phyloP scores from a whole-genome alignment of 2,113 vertebrate genomes.

The Cinclus cinclus region DNA sequence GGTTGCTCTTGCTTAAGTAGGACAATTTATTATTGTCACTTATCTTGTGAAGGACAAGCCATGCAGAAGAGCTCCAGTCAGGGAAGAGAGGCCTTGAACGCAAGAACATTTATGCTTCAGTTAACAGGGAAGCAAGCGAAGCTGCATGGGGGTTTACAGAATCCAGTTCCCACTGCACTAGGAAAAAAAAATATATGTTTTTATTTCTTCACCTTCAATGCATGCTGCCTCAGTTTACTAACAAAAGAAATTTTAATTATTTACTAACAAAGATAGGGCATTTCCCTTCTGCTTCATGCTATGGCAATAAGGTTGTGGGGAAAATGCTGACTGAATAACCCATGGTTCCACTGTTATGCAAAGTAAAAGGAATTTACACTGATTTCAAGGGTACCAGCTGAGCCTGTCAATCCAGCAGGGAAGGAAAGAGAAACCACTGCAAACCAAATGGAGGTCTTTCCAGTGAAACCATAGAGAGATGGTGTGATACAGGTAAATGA shows the following conservation, averaged over 20 bases:
- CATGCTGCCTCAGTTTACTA: background rate
- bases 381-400: background rate
- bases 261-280: background rate
- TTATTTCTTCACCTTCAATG: background rate
- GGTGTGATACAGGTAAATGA: background rate
- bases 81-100: background rate
- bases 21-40: background rate
- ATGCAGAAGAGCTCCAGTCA: background rate
- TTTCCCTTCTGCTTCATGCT: background rate
- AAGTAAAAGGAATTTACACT: background rate
- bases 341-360: background rate
- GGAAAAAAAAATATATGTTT: background rate
- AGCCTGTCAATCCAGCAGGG: background rate
- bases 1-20: background rate
- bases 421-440: background rate
- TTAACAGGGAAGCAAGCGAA: background rate
- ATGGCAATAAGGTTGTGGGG: background rate
- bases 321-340: background rate
- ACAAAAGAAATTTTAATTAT: background rate
- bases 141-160: background rate
- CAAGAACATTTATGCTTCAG: background rate
- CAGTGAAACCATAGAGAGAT: background rate
- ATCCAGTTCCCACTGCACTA: background rate
- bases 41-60: conserved; percentile 6
- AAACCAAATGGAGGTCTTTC: background rate